These are phyloP conservation scores for Drosophila subobscura DNA, from an alignment of 1,140 invertebrate species.

Conservation along the genomic window DNA sequence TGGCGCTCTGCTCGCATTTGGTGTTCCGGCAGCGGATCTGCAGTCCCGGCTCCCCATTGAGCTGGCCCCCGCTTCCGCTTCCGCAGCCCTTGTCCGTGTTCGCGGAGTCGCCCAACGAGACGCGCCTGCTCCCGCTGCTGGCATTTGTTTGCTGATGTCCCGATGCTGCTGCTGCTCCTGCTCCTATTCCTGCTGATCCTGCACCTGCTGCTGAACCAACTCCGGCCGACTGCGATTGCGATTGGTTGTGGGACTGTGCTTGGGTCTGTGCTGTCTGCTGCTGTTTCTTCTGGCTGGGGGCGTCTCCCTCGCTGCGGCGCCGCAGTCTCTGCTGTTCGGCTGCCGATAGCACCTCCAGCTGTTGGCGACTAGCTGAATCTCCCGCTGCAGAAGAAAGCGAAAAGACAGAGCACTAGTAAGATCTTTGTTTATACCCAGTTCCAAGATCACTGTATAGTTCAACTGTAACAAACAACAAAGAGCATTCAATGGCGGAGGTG, in stretches of 20 bases:
- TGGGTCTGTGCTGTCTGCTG: conserved; percentile 34
- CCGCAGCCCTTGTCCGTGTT: conserved; percentile 18
- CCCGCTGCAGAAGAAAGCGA: conserved; percentile 14
- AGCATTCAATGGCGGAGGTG: background rate
- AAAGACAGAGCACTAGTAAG: background rate
- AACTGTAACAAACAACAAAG: conserved; percentile 20
- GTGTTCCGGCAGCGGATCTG: conserved; percentile 90
- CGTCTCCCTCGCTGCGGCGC: conserved; percentile 81
- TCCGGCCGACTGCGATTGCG: conserved; percentile 21
- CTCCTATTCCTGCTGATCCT: background rate
- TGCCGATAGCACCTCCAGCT: conserved; percentile 50
- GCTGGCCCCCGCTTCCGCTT: conserved; percentile 34
- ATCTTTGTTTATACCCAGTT: too few species aligned
- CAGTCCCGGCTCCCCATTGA: conserved; percentile 67
- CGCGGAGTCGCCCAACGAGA: conserved; percentile 70
- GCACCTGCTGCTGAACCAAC: background rate
- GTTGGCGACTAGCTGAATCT: conserved; percentile 60
- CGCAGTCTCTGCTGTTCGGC: conserved; percentile 72
- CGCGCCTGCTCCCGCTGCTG: conserved; percentile 52
- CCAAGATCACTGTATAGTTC: background rate
- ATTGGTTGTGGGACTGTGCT: conserved; percentile 28
- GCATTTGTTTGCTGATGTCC: conserved; percentile 33
- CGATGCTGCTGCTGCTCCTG: conserved; percentile 17
- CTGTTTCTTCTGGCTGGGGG: conserved; percentile 60
- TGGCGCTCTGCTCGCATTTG: conserved; percentile 88